phyloP scores from a whole-genome alignment of 2,797 vertebrate genomes.

The Enteromius afrohamiltoni region DNA sequence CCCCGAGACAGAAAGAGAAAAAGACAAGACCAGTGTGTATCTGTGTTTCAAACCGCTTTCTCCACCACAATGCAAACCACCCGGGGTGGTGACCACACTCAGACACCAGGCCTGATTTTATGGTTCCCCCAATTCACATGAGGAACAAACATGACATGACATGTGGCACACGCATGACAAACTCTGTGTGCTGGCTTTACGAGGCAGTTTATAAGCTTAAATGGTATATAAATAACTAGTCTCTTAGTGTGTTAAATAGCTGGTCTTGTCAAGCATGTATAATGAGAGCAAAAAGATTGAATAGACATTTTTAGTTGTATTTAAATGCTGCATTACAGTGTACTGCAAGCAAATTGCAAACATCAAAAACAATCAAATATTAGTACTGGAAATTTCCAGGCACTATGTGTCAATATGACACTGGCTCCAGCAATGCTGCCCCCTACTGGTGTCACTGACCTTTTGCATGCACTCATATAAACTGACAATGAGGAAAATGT shows the following conservation, averaged over 20 bases:
- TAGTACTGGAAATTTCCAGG: constrained; percentile 49
- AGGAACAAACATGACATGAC: constrained; percentile 52
- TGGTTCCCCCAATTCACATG: constrained; percentile 47
- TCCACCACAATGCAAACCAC: constrained; percentile 48
- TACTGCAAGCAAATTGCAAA: neutral
- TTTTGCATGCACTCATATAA: neutral
- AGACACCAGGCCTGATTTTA: constrained; percentile 42
- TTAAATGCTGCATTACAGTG: neutral
- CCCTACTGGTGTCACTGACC: constrained; percentile 36
- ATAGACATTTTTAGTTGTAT: neutral
- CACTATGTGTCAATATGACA: neutral
- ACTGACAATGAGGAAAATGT: neutral
- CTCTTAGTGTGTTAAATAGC: neutral
- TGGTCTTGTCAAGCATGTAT: neutral
- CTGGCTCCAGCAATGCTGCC: constrained; percentile 41
- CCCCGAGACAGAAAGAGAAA: constrained; percentile 27
- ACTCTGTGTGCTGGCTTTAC: constrained; percentile 24
- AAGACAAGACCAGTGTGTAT: constrained; percentile 38
- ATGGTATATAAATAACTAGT: neutral
- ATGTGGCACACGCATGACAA: constrained; percentile 36
- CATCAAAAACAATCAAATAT: constrained; percentile 18
- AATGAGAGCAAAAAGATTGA: neutral
- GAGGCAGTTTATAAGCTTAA: constrained; percentile 4
- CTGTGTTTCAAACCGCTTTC: constrained; percentile 39
- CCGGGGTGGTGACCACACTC: constrained; percentile 44